Evolutionary conservation across 2,797 vertebrate genomes (phyloP).

Genomic region (Gallinago solitaria): DNA sequence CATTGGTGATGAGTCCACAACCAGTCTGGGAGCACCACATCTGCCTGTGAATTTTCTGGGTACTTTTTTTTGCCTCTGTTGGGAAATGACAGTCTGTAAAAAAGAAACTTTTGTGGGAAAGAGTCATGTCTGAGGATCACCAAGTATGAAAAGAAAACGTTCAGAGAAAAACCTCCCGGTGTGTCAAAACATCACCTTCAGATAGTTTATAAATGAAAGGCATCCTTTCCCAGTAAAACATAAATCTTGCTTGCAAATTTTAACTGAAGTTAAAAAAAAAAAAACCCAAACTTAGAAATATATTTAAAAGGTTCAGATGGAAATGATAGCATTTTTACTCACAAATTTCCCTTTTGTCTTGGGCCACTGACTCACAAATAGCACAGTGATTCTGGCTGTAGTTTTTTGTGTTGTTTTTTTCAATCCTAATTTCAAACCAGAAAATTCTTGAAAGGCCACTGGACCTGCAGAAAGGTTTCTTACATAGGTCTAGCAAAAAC

Average conservation of each 20-base stretch:
- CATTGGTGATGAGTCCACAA: neutral
- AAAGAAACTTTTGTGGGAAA: neutral
- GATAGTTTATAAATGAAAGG: neutral
- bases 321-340: neutral
- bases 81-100: neutral
- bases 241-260: neutral
- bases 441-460: neutral
- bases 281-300: neutral
- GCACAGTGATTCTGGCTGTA: neutral
- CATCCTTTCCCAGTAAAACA: neutral
- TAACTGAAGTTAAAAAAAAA: neutral
- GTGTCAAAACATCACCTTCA: neutral
- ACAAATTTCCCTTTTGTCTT: neutral
- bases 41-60: neutral
- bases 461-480: neutral
- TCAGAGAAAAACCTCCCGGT: neutral
- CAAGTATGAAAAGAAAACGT: neutral
- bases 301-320: neutral
- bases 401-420: neutral
- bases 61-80: neutral
- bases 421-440: neutral
- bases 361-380: neutral
- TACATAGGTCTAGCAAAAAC: neutral
- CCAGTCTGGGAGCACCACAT: neutral
- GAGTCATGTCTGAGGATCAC: neutral